A percentile compares a stretch with the other conserved stretches of the same genome.
These are phyloP conservation scores for Parasteatoda tepidariorum DNA, from an alignment of 1,140 invertebrate species.

Conservation along the genomic window DNA sequence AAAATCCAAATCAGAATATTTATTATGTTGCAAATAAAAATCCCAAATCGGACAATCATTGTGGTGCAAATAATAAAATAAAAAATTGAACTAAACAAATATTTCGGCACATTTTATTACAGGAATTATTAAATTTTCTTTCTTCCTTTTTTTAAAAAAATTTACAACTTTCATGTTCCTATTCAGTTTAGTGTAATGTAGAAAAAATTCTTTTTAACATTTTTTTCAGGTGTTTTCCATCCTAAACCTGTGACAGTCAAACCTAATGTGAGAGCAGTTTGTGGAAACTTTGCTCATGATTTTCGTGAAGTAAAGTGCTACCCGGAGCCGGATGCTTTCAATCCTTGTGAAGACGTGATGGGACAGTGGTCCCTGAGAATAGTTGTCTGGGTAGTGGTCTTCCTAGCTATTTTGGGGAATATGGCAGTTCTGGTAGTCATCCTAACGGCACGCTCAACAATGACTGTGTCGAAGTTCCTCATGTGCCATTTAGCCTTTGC, in stretches of 20 bases:
- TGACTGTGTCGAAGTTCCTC: constrained; percentile 81
- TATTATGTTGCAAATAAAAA: too few species aligned
- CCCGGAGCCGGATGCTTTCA: constrained; percentile 85
- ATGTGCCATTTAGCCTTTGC: constrained; percentile 90
- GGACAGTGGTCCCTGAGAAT: constrained; percentile 81
- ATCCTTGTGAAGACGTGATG: constrained; percentile 92
- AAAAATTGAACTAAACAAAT: too few species aligned
- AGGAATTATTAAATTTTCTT: too few species aligned
- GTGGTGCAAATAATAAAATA: too few species aligned
- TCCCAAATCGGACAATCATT: too few species aligned
- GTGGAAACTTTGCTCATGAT: constrained; percentile 74
- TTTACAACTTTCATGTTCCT: too few species aligned
- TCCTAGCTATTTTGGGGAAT: constrained; percentile 78
- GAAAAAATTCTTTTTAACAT: too few species aligned
- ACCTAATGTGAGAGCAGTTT: constrained; percentile 65
- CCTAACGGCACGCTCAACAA: constrained; percentile 73
- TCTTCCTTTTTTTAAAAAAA: too few species aligned
- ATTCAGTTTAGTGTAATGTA: too few species aligned
- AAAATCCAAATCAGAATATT: too few species aligned
- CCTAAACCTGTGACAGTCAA: constrained; percentile 20
- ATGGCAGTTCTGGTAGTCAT: constrained; percentile 80
- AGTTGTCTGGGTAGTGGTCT: constrained; percentile 83
- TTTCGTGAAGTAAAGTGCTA: constrained; percentile 75
- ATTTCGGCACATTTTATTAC: too few species aligned
- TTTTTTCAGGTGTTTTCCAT: constrained; percentile 29